Base-by-base conservation (phyloP, 2,113 vertebrate genomes). In the Symphodus melops region DNA sequence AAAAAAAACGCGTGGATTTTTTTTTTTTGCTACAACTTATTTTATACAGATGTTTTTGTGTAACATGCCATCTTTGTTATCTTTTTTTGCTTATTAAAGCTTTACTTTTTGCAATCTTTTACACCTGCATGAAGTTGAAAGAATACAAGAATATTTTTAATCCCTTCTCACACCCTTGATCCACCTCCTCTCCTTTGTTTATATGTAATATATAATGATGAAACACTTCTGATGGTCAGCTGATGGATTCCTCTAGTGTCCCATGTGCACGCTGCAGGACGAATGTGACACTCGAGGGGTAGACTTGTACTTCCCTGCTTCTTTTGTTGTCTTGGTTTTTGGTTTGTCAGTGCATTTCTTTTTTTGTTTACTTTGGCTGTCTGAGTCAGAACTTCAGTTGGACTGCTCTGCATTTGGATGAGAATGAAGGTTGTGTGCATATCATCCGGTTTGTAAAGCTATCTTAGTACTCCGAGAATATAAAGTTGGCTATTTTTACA, bases 391-490 rank as follows among this genome's bases (percentile, higher is more conserved):
- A 52, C 75, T 63, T 67, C 53, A 5, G 65, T 71, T 49, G 25
- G 67, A 92, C 91, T 88, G 66, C 77, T 86, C 69, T 78, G 72
- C 64, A 58, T 79, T 61, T 89, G 92, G 88, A 93, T 76, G 77
- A 72, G 72, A 73, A 81, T 67, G 79, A 87, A 85, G 94, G 95
- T 95, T 95, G 95, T 96, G 95, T 96, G 95, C 96, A 96, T 95
- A 96, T 96, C 95, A 96, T 97, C 96, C 96, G 96, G 95, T 92
- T 96, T 98, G 96, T 97, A 97, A 97, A 96, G 95, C 95, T 90
- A 96, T 95, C 96, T 96, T 93, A 95, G 96, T 95, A 95, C 90
- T 94, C 95, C 82, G 87, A 93, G 75, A 91, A 90, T 89, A 94
- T 93, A 94, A 94, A 95, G 92, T 91, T 92, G 92, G 91, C 88